Base-by-base conservation (phyloP, 2,113 vertebrate genomes). In the Myotis davidii region DNA sequence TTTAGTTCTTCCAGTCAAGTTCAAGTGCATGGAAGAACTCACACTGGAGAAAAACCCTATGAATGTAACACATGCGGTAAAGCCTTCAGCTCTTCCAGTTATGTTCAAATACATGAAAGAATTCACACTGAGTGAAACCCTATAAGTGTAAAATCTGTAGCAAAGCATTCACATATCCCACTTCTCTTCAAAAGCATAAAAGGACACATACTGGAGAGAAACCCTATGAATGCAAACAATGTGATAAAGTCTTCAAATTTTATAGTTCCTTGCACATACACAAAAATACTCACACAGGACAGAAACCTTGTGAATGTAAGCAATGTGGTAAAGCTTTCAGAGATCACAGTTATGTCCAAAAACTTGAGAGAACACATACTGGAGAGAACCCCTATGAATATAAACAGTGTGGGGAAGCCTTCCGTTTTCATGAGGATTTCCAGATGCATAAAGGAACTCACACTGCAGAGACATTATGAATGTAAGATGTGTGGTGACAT, bases 31-130 rank as follows among this genome's bases (percentile, higher is more conserved):
- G 50, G 34, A 72, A 86, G 84, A 72, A 86, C 67, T 21, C 84
- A 85, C 48, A 86, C 84, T 72, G 67, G 50, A 21, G 34, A 86
- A 34, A 72, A 86, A 86, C 67, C 48, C 67, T 72, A 72, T 72
- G 73, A 56, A 5, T 72, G 84, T 56, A 42, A 86, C 56, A 27
- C 29, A 39, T 86, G 34, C 39, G 50, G 34, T 32, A 86, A 54
- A 72, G 34, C 50, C 67, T 86, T 42, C 25, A 73, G 56, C 18
- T 81, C 56, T 39, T 59, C n/a, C 21, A 81, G 52, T 39, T 61
- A 81, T 42, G 78, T 81, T 61, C 74, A 94, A 82, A 52, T 54
- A 52, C 94, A 90, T 56, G 54, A 81, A 90, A 88, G 18, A 56
- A 86, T 10, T 39, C 84, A 86, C 67, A 72, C 45, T 42, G 59